Evolutionary conservation across 2,113 vertebrate genomes (phyloP).

Genomic region (Protobothrops mucrosquamatus): DNA sequence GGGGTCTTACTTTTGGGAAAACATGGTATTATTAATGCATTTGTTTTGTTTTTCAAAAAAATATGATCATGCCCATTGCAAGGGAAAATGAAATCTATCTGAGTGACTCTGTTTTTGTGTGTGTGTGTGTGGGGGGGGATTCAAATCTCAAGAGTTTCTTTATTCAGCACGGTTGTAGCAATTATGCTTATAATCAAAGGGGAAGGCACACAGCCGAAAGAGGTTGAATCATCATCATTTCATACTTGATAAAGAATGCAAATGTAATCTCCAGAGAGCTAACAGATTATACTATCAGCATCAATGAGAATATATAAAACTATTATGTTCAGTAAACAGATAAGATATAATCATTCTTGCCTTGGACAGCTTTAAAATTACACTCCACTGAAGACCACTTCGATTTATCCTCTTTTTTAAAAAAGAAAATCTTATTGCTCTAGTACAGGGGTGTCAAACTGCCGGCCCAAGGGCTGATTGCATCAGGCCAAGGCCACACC

Average conservation of each 20-base stretch:
- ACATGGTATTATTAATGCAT: background rate
- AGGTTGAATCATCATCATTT: background rate
- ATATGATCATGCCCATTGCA: background rate
- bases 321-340: background rate
- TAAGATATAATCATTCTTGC: background rate
- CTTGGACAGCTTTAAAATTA: background rate
- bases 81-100: accelerated
- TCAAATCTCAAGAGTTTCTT: background rate
- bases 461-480: too few relatives aligned
- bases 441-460: background rate
- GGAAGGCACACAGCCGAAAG: background rate
- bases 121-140: background rate
- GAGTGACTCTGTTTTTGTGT: slow-evolving; percentile 5
- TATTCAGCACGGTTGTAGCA: background rate
- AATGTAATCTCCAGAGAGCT: slow-evolving; percentile 9
- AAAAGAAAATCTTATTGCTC: background rate
- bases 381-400: background rate
- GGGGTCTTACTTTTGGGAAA: too few relatives aligned
- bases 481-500: too few relatives aligned
- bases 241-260: slow-evolving; percentile 6
- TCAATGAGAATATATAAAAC: background rate
- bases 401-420: background rate
- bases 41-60: background rate
- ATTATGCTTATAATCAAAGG: slow-evolving; percentile 14
- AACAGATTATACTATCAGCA: background rate